Evolutionary conservation across 2,113 vertebrate genomes (phyloP).

Genomic region (Capricornis sumatraensis): DNA sequence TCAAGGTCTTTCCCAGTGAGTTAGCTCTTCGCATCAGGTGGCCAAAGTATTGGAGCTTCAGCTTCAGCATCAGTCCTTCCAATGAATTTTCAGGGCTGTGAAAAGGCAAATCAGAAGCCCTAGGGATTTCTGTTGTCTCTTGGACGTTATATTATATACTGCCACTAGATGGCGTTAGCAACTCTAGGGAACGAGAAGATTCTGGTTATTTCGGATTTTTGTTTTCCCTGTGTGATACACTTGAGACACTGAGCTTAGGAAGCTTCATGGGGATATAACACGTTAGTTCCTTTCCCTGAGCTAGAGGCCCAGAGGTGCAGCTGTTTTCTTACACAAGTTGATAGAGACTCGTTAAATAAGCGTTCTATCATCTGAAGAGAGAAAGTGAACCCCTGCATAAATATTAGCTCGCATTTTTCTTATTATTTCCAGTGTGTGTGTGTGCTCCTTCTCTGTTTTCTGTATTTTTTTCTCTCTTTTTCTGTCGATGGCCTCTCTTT

Average conservation of each 20-base stretch:
- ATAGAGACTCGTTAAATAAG: constrained; percentile 66
- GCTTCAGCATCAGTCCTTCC: background rate
- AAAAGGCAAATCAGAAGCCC: background rate
- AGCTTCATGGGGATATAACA: constrained; percentile 42
- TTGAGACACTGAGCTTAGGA: background rate
- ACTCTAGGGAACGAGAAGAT: constrained; percentile 33
- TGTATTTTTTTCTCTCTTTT: background rate
- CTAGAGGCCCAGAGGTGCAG: constrained; percentile 45
- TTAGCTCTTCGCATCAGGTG: background rate
- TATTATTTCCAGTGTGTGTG: constrained; percentile 22
- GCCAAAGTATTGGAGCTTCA: background rate
- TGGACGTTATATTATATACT: background rate
- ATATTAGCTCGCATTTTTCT: constrained; percentile 44
- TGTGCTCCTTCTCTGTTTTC: background rate
- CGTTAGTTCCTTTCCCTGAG: constrained; percentile 20
- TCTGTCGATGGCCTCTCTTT: background rate
- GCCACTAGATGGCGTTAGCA: constrained; percentile 66
- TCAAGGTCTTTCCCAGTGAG: background rate
- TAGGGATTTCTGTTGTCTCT: background rate
- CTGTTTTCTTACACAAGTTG: constrained; percentile 64
- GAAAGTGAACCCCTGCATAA: constrained; percentile 41
- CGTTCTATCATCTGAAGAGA: constrained; percentile 19
- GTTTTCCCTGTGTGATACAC: background rate
- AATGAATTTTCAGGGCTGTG: background rate
- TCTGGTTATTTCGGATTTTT: background rate